phyloP scores from a whole-genome alignment of 2,113 vertebrate genomes.

The Proteles cristata region DNA sequence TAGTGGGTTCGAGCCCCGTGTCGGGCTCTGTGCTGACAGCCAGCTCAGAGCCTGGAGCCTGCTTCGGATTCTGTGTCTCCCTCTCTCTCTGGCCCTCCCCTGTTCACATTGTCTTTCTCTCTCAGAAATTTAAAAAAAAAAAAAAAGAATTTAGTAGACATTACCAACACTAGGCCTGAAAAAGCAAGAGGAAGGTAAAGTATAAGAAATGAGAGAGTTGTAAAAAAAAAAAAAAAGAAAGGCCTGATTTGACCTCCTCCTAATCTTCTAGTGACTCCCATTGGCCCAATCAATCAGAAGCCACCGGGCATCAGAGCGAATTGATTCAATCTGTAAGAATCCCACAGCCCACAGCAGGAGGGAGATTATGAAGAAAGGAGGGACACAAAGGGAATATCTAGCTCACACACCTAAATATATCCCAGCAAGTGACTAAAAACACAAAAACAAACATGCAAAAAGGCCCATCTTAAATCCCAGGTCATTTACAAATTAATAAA shows the following conservation, averaged over 20 bases:
- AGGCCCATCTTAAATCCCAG: not conserved
- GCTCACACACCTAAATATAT: not conserved
- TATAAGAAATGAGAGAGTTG: not conserved
- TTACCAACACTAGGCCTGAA: not conserved
- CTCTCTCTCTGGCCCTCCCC: too few relatives aligned
- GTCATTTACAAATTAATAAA: not conserved
- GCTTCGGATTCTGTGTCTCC: too few relatives aligned
- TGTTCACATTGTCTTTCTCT: too few relatives aligned
- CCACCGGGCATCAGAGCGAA: not conserved
- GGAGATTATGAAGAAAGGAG: not conserved
- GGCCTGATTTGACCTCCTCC: not conserved
- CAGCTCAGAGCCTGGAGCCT: too few relatives aligned
- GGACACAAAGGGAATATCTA: not conserved
- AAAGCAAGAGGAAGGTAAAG: not conserved
- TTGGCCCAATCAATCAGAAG: not conserved
- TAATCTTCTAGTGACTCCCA: not conserved
- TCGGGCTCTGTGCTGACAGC: too few relatives aligned
- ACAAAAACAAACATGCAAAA: not conserved
- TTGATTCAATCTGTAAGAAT: not conserved
- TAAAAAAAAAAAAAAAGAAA: not conserved
- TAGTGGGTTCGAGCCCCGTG: too few relatives aligned
- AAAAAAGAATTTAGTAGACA: not conserved
- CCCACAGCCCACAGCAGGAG: not conserved
- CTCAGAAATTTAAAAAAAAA: too few relatives aligned
- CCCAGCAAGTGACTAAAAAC: not conserved